Evolutionary conservation across 2,888 invertebrate genomes (phyloP), one percentile per base, ranked within the genome.

Genomic region (Andrena camellia): DNA sequence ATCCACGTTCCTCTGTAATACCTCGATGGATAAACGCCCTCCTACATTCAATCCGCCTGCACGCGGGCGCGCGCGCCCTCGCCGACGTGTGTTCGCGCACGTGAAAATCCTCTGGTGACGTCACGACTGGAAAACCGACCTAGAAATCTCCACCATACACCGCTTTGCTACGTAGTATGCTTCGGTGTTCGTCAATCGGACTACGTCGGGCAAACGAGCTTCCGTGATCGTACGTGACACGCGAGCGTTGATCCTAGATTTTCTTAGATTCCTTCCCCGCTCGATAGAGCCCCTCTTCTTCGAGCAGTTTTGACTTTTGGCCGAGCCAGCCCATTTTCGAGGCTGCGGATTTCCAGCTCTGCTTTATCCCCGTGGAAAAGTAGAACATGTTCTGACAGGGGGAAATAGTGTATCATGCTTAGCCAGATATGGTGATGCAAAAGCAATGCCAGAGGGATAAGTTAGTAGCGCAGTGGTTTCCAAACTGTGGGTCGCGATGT

Each of bases 111-210:
- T 63, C 20, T 50, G 48, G 63, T 74, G 74, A 74, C 74, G 84
- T 77, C 84, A 79, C 59, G 57, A 31, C 78, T 57, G 71, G 71
- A 31, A 66, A 82, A 74, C 67, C 72, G 72, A 79, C 83, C 83
- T 69, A 76, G 71, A 77, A 80, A 84, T 75, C 80, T 80, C 80
- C 78, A 77, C 48, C 52, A 42, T 20, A 23, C 77, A 8, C 26
- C 69, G 3, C 26, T 17, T 35, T 10, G 10, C 31, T n/a, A 20
- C 67, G 33, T 59, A 67, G 67, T 62, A 42, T 74, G 66, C 63
- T 74, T 48, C 75, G 35, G 67, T 35, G 20, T 50, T 59, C 63
- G 69, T 69, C 78, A 50, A 79, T 77, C 42, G 75, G 20, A 67
- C 52, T 73, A 31, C 66, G 50, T 2, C 26, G 29, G n/a, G 42